These are phyloP conservation scores for Spongia lamella DNA, from an alignment of 37 sponge, comb jelly and placozoan species.

Conservation along the genomic window DNA sequence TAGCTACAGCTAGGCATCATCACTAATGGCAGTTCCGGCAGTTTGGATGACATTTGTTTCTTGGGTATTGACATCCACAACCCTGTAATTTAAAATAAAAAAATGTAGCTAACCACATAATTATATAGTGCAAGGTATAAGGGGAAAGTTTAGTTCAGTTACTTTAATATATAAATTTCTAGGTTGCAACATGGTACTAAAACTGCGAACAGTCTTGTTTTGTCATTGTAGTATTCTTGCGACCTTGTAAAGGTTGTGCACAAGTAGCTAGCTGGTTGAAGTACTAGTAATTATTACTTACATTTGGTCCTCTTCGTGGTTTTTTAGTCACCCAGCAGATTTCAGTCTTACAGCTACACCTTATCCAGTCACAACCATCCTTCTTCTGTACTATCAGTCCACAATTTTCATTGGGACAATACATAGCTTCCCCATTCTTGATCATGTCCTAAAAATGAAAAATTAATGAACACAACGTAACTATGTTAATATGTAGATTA, in stretches of 20 bases:
- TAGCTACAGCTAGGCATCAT: too few species aligned
- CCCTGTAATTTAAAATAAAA: conserved; percentile 59
- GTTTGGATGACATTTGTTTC: conserved; percentile 72
- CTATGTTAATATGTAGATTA: too few species aligned
- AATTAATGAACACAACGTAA: too few species aligned
- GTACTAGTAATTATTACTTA: conserved; percentile 6
- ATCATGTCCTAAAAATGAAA: conserved; percentile 54
- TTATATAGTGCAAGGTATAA: too few species aligned
- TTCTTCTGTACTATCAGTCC: conserved; percentile 89
- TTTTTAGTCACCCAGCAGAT: conserved; percentile 97
- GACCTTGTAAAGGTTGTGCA: too few species aligned
- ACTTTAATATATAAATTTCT: too few species aligned
- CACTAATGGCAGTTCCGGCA: conserved; percentile 90
- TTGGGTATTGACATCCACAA: conserved; percentile 87
- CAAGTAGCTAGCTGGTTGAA: too few species aligned
- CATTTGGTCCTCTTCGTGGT: conserved; percentile 92
- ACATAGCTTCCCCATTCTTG: conserved; percentile 82
- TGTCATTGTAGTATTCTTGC: too few species aligned
- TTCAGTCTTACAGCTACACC: conserved; percentile 89
- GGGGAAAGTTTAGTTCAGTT: too few species aligned
- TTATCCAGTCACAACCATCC: conserved; percentile 93
- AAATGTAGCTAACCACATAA: too few species aligned
- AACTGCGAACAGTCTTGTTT: too few species aligned
- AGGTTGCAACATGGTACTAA: too few species aligned
- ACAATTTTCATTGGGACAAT: conserved; percentile 70